Base-by-base conservation (phyloP, 2,113 vertebrate genomes). In the Sceloporus tristichus region DNA sequence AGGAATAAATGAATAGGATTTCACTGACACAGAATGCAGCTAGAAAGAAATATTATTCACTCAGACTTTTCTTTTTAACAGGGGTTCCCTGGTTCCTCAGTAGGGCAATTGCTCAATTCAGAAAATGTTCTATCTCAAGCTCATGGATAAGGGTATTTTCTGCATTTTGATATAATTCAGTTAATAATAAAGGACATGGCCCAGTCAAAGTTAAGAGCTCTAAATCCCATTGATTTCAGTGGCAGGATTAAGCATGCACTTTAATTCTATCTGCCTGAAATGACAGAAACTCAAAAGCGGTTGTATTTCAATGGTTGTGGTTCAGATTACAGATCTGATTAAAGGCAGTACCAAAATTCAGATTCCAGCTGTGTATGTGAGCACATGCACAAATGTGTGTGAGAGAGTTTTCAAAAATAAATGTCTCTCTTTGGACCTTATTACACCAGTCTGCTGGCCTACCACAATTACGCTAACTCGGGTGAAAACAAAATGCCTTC, bases 151-250 rank as follows among this genome's bases (percentile, higher is more conserved):
- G 53, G 42, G 10, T 73, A 59, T 48, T 8, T 70, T 70, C 34
- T 14, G 5, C 8, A 59, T 74, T 74, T 74, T 79, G 16, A 87
- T 40, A 62, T 62, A 11, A 76, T 38, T 48, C 70, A 38, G n/a
- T 19, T 59, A 59, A 85, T 75, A 81, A 87, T 59, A 87, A 82
- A 74, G 25, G 16, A 34, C 23, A 23, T 42, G 68, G n/a, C 16
- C 21, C 27, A 23, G 34, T 42, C 27, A 75, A 81, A 65, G 34
- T 42, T 53, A 74, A 42, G 25, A 56, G 10, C 19, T 29, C n/a
- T 81, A 81, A 87, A 62, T 82, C 78, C 66, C 3, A 74, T 82
- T 9, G 9, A 73, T 87, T 73, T 87, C 53, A 87, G 27, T 66
- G 23, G n/a, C 38, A 81, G 68, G 53, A 82, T 81, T 73, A 59